Evolutionary conservation across 2,888 invertebrate species (phyloP).

Genomic region (Acanthoscelides obtectus): DNA sequence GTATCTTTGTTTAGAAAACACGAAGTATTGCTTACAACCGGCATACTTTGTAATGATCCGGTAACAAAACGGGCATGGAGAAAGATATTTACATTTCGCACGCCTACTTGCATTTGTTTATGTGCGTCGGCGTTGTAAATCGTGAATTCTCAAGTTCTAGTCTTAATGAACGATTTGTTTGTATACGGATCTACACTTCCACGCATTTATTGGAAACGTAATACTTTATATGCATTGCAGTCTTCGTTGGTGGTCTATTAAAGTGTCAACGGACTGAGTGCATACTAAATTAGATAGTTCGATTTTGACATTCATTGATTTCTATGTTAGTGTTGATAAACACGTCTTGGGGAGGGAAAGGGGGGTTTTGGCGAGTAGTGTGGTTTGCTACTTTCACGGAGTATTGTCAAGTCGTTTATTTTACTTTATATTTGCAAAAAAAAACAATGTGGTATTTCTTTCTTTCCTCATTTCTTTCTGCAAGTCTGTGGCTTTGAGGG

Average conservation of each 20-base stretch:
- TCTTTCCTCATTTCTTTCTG: too few relatives aligned
- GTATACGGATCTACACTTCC: not conserved
- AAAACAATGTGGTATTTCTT: too few relatives aligned
- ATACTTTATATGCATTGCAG: not conserved
- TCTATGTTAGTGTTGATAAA: too few relatives aligned
- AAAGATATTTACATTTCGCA: constrained; percentile 6
- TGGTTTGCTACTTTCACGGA: too few relatives aligned
- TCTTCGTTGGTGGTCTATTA: not conserved
- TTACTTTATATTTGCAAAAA: too few relatives aligned
- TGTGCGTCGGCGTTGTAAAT: not conserved
- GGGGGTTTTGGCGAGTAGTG: too few relatives aligned
- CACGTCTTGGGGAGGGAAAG: too few relatives aligned
- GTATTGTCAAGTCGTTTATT: too few relatives aligned
- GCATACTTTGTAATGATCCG: not conserved
- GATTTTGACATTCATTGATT: too few relatives aligned
- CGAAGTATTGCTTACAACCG: not conserved
- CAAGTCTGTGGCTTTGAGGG: too few relatives aligned
- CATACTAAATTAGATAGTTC: too few relatives aligned
- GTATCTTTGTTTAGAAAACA: not conserved
- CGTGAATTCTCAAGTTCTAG: not conserved
- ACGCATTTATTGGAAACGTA: not conserved
- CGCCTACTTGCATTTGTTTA: not conserved
- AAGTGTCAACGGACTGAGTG: not conserved
- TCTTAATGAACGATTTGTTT: not conserved
- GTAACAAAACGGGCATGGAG: constrained; percentile 1